Base-by-base conservation (phyloP, 2,797 vertebrate species). In the Cryptoprocta ferox region DNA sequence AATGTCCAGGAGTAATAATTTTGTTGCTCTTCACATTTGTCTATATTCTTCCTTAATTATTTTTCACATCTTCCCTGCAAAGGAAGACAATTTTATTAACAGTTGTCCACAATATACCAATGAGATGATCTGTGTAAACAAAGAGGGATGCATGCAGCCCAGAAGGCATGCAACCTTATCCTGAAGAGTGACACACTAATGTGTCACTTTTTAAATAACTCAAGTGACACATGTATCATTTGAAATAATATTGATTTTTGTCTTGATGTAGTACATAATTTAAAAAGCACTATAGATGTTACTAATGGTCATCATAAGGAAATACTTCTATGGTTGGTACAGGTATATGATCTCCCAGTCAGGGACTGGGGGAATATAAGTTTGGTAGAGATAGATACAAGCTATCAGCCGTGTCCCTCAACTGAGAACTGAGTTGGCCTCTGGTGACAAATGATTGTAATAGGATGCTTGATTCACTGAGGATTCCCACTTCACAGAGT, bases 11-110 rank as follows among this genome's bases (percentile, higher is more conserved):
- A 94, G 70, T 65, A 79, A 71, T 10, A 91, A 5, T 32, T 88
- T 76, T 19, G 63, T 87, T 66, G 16, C n/a, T 95, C 32, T 21
- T 86, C 59, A 70, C 11, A 53, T 63, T 89, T 97, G 68, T 76
- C 63, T 94, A 9, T 19, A 63, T 86, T 73, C 30, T 91, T 88
- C 5, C 48, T 88, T 95, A 96, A 83, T 87, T 88, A 71, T 16
- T 87, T 70, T 91, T 94, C n/a, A 88, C 3, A 48, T 24, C 11
- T 92, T 81, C 19, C 9, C 18, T 76, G 14, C 24, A 79, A 90
- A 42, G 6, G 11, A 93, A 66, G 15, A 45, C 76, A 6, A 39
- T 63, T 75, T 66, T 82, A 86, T 87, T 94, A 91, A 59, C 2
- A 75, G 28, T 89, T 75, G 30, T 9, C 26, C 30, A 48, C 3